These are phyloP conservation scores for Ophion obscuratus DNA, from an alignment of 2,888 invertebrate genomes.

Conservation along the genomic window DNA sequence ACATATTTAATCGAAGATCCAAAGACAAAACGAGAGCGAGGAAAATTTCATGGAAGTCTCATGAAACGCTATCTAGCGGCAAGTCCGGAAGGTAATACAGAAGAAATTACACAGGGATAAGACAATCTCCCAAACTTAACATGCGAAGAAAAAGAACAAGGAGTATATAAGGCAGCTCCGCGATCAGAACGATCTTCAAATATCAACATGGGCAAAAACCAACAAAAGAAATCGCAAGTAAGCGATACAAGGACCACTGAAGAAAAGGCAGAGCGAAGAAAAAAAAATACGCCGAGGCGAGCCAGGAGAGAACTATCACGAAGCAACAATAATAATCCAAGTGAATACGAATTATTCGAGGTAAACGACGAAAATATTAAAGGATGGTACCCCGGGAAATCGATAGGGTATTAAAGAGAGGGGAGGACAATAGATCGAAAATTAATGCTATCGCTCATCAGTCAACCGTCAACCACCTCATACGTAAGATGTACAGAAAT, in stretches of 20 bases:
- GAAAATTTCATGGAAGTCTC: no score
- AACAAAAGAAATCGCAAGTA: no score
- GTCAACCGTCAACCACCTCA: no score
- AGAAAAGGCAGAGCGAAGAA: not conserved
- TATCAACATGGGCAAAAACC: no score
- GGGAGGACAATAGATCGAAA: not conserved
- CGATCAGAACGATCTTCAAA: no score
- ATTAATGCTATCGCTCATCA: not conserved
- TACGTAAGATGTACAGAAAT: not conserved
- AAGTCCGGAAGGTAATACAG: not conserved
- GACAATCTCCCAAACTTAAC: not conserved
- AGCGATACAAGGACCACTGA: not conserved
- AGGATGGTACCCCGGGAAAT: not conserved
- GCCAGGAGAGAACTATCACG: not conserved
- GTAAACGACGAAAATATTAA: not conserved
- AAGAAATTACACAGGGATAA: not conserved
- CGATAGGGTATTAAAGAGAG: no score
- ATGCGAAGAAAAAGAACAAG: not conserved
- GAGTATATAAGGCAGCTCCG: no score
- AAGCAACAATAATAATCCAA: not conserved
- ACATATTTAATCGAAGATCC: no score
- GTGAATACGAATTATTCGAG: not conserved
- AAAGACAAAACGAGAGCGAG: no score
- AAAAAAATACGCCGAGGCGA: not conserved
- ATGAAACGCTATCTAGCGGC: not conserved